Conservation (phyloP, 1,140 invertebrate species). For the Drosophila prosaltans region DNA sequence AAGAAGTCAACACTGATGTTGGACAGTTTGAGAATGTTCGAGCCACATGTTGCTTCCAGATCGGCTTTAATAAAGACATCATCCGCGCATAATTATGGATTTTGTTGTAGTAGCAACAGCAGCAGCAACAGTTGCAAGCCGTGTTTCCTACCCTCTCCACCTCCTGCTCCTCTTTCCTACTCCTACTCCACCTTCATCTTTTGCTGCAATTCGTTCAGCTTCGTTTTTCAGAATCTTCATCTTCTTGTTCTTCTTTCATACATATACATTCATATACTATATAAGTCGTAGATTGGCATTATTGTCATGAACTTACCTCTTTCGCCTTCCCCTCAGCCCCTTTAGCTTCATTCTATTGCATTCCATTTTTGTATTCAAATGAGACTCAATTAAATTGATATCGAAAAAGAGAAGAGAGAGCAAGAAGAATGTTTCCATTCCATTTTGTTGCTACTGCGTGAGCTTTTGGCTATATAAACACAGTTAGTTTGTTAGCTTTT, state of each 20-base stretch:
- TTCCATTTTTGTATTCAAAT: constrained; percentile 64
- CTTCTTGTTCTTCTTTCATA: constrained; percentile 44
- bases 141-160: constrained; percentile 4
- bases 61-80: constrained; percentile 81
- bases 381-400: constrained; percentile 70
- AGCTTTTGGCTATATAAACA: constrained; percentile 15
- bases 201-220: constrained; percentile 74
- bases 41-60: constrained; percentile 70
- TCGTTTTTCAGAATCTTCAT: constrained; percentile 67
- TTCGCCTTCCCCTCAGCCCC: constrained; percentile 28
- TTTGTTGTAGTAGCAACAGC: constrained; percentile 59
- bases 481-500: constrained; percentile 41
- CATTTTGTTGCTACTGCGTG: constrained; percentile 9
- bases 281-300: constrained; percentile 82
- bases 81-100: constrained; percentile 80
- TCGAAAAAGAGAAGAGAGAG: constrained; percentile 31
- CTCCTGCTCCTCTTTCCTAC: constrained; percentile 14
- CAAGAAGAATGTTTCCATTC: background rate
- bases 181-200: constrained; percentile 9
- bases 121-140: constrained; percentile 20
- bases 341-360: constrained; percentile 68
- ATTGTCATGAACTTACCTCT: constrained; percentile 66
- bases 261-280: constrained; percentile 26
- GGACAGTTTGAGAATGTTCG: constrained; percentile 13
- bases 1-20: constrained; percentile 18